Percentiles rank a stretch among this genome's conserved stretches.
These are phyloP conservation scores for Phasianus colchicus DNA, from an alignment of 2,113 vertebrate genomes.

Conservation along the genomic window DNA sequence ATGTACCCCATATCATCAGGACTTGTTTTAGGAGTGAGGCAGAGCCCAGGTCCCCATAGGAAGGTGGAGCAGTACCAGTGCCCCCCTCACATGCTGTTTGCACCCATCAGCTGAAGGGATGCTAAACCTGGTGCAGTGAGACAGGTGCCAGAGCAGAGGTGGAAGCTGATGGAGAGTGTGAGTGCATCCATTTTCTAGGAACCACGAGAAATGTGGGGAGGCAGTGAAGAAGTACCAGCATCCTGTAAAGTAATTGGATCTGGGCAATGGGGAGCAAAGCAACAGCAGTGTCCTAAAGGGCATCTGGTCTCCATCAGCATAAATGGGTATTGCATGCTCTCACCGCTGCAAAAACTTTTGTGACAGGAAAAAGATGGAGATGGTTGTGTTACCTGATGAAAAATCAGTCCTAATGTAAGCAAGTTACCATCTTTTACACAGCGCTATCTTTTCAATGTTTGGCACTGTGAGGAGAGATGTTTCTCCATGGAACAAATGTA, in stretches of 20 bases:
- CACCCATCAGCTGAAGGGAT: too few species aligned
- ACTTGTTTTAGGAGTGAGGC: too few species aligned
- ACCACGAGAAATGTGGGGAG: too few species aligned
- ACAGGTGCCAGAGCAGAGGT: too few species aligned
- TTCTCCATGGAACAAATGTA: neutral
- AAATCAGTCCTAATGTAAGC: neutral
- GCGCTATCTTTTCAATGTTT: neutral
- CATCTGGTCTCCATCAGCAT: neutral
- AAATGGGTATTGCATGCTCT: neutral
- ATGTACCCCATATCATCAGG: too few species aligned
- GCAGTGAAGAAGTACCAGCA: too few species aligned
- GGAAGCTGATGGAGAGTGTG: too few species aligned
- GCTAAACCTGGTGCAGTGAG: too few species aligned
- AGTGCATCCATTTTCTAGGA: too few species aligned
- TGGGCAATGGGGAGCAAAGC: neutral
- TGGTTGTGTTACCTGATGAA: neutral
- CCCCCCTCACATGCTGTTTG: too few species aligned
- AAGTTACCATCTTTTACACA: neutral
- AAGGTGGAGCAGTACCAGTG: too few species aligned
- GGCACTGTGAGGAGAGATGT: neutral
- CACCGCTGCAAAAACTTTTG: neutral
- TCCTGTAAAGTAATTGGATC: neutral
- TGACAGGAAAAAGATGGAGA: neutral
- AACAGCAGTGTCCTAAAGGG: neutral
- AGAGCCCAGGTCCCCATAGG: too few species aligned